These are phyloP conservation scores for Genyomyrus donnyi DNA, from an alignment of 2,113 vertebrate species.

Conservation along the genomic window DNA sequence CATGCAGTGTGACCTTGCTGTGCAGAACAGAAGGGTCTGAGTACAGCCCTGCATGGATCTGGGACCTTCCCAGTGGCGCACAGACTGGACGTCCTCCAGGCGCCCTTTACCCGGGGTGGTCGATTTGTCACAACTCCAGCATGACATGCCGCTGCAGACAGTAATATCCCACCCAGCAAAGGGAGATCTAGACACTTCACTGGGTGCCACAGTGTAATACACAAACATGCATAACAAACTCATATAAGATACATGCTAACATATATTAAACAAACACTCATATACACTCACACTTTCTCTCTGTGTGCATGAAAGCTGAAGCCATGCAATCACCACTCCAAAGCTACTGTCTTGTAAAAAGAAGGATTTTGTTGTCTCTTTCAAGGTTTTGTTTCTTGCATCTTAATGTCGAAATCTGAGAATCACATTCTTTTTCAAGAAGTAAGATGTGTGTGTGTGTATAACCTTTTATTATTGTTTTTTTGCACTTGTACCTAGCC, in stretches of 20 bases:
- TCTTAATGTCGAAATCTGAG: not conserved
- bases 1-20: conserved; percentile 3
- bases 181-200: not conserved
- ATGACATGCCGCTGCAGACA: not conserved
- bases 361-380: not conserved
- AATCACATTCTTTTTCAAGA: not conserved
- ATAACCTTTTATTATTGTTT: not conserved
- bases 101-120: not conserved
- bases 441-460: too few species aligned
- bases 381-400: not conserved
- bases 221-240: not conserved
- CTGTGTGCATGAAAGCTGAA: not conserved
- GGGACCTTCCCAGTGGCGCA: not conserved
- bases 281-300: not conserved
- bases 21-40: not conserved
- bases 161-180: not conserved
- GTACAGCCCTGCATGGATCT: not conserved
- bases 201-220: not conserved
- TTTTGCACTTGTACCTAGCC: not conserved
- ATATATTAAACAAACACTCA: not conserved
- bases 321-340: not conserved
- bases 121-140: not conserved
- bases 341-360: not conserved
- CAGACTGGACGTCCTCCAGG: conserved; percentile 1
- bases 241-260: not conserved